These are phyloP conservation scores for Suillia variegata DNA, from an alignment of 2,888 invertebrate species.

Conservation along the genomic window DNA sequence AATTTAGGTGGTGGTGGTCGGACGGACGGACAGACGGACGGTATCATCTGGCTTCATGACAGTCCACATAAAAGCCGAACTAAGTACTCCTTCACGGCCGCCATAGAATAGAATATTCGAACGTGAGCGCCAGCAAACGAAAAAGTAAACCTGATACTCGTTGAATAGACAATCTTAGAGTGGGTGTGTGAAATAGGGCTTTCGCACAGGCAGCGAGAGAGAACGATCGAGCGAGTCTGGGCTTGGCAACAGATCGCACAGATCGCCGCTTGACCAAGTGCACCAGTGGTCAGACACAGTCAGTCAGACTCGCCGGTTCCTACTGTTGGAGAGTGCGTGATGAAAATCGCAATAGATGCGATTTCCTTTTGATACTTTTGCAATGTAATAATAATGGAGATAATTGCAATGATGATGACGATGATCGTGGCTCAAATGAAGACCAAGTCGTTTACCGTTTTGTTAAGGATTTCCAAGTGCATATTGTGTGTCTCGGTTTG, in stretches of 20 bases:
- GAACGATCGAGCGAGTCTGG: not conserved
- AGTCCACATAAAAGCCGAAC: not conserved
- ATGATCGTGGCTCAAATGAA: constrained; percentile 19
- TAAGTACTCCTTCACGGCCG: not conserved
- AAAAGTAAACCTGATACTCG: not conserved
- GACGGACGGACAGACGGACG: too few species aligned
- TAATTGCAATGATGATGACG: constrained; percentile 27
- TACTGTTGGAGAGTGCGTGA: not conserved
- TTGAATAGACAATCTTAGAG: constrained; percentile 18
- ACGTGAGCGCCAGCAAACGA: constrained; percentile 12
- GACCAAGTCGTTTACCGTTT: constrained; percentile 52
- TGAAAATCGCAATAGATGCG: constrained; percentile 35
- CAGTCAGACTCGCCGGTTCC: not conserved
- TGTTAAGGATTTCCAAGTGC: constrained; percentile 39
- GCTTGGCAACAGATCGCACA: not conserved
- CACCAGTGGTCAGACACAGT: not conserved
- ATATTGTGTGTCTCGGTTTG: constrained; percentile 11
- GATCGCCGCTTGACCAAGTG: constrained; percentile 1
- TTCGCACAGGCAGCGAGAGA: not conserved
- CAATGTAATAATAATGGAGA: not conserved
- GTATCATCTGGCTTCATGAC: too few species aligned
- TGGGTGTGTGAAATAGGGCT: constrained; percentile 37
- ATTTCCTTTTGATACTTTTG: constrained; percentile 49
- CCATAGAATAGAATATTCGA: constrained; percentile 20
- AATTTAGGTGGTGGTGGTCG: constrained; percentile 27